phyloP scores from a whole-genome alignment of 2,797 vertebrate species.

The Orestias chungarensis region DNA sequence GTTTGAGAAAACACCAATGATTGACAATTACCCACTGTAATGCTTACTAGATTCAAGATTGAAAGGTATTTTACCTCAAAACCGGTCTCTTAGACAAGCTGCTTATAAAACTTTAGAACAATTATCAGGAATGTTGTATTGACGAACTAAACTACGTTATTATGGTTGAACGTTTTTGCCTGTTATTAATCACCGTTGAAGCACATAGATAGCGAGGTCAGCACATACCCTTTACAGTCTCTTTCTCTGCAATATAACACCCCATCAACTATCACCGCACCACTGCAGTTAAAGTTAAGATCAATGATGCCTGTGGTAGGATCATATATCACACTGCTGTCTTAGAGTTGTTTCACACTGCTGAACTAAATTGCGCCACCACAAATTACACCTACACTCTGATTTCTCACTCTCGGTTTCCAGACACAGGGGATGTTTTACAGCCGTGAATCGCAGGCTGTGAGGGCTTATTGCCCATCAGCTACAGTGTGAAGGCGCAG shows the following conservation, averaged over 20 bases:
- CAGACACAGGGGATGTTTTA: slow-evolving; percentile 43
- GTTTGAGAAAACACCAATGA: neutral
- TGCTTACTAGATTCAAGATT: slow-evolving; percentile 14
- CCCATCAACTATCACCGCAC: slow-evolving; percentile 60
- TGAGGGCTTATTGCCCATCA: slow-evolving; percentile 37
- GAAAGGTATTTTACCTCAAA: slow-evolving; percentile 15
- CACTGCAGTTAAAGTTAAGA: slow-evolving; percentile 69
- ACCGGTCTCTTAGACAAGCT: slow-evolving; percentile 5
- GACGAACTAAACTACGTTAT: slow-evolving; percentile 26
- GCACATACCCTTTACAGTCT: slow-evolving; percentile 36
- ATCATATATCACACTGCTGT: slow-evolving; percentile 68
- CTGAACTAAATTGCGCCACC: slow-evolving; percentile 68
- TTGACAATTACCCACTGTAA: neutral
- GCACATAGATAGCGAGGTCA: slow-evolving; percentile 39
- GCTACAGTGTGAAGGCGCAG: slow-evolving; percentile 16
- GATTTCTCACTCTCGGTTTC: slow-evolving; percentile 41
- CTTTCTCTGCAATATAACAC: slow-evolving; percentile 61
- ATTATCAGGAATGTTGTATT: slow-evolving; percentile 11
- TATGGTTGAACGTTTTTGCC: slow-evolving; percentile 29
- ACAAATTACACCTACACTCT: slow-evolving; percentile 63
- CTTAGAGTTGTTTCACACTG: slow-evolving; percentile 65
- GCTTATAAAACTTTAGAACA: slow-evolving; percentile 32
- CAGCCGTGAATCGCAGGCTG: slow-evolving; percentile 36
- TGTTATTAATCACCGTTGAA: slow-evolving; percentile 52
- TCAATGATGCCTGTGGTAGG: slow-evolving; percentile 62